These are phyloP conservation scores for Jordanella pulchra DNA, from an alignment of 2,797 vertebrate genomes.

Conservation along the genomic window DNA sequence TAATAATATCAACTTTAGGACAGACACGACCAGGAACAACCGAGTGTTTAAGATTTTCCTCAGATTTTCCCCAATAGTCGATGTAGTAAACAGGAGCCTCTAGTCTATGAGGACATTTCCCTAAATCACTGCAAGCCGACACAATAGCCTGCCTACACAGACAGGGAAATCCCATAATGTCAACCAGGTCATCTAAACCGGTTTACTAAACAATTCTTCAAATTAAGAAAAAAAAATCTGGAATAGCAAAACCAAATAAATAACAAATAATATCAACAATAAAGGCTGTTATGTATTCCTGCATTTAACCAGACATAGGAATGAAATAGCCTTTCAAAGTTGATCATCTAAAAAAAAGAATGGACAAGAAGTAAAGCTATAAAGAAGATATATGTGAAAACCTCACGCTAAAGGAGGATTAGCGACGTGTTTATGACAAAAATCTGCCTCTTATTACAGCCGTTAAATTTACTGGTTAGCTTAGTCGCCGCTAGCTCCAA, in stretches of 20 bases:
- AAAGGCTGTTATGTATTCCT: constrained; percentile 26
- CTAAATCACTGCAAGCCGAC: constrained; percentile 1
- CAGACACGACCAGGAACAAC: neutral
- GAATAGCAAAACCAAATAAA: neutral
- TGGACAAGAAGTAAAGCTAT: neutral
- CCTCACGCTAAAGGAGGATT: constrained; percentile 9
- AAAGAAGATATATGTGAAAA: neutral
- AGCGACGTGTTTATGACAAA: constrained; percentile 23
- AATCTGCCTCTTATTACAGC: constrained; percentile 52
- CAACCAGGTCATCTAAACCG: neutral
- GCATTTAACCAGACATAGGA: neutral
- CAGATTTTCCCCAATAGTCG: too few relatives aligned
- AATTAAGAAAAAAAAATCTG: neutral
- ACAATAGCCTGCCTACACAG: neutral
- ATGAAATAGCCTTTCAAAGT: neutral
- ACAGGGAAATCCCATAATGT: constrained; percentile 3
- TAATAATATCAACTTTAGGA: neutral
- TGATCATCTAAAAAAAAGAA: neutral
- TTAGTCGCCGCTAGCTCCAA: constrained; percentile 38
- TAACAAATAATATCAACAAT: constrained; percentile 37
- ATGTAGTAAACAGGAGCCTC: neutral
- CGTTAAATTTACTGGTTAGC: constrained; percentile 40
- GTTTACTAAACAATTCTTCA: neutral
- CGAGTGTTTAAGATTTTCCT: neutral
- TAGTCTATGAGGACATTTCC: neutral